Conservation (phyloP, 2,888 invertebrate genomes). For the Cheilosia grossa region DNA sequence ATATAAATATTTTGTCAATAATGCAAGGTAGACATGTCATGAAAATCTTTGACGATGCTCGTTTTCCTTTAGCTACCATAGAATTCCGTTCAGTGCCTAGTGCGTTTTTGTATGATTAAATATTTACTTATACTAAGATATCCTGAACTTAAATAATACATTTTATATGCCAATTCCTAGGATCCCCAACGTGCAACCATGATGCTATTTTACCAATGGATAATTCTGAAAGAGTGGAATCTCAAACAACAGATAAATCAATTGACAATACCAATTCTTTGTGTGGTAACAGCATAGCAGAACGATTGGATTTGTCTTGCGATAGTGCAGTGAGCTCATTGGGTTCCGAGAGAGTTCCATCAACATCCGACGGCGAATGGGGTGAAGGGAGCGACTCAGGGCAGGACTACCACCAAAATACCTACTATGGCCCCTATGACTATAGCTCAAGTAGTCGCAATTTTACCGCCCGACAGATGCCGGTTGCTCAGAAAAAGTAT, state of each 20-base stretch:
- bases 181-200: constrained; percentile 16
- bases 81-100: no score
- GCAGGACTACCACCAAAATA: constrained; percentile 88
- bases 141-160: no score
- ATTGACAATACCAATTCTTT: constrained; percentile 3
- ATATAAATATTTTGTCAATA: no score
- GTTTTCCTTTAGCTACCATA: no score
- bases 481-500: constrained; percentile 94
- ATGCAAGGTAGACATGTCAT: no score
- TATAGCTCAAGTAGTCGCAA: constrained; percentile 86
- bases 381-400: constrained; percentile 95
- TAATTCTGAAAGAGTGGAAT: background rate
- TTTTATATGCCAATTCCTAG: background rate
- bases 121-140: no score
- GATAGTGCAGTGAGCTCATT: constrained; percentile 97
- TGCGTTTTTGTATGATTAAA: no score
- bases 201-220: constrained; percentile 6
- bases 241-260: constrained; percentile 13
- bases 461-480: constrained; percentile 84
- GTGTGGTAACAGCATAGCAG: constrained; percentile 77
- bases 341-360: constrained; percentile 95
- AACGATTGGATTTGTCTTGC: constrained; percentile 92
- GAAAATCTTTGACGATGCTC: no score
- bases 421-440: constrained; percentile 86
- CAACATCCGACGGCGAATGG: constrained; percentile 95